Conservation (phyloP, 2,888 invertebrate genomes). For the Zootermopsis nevadensis region DNA sequence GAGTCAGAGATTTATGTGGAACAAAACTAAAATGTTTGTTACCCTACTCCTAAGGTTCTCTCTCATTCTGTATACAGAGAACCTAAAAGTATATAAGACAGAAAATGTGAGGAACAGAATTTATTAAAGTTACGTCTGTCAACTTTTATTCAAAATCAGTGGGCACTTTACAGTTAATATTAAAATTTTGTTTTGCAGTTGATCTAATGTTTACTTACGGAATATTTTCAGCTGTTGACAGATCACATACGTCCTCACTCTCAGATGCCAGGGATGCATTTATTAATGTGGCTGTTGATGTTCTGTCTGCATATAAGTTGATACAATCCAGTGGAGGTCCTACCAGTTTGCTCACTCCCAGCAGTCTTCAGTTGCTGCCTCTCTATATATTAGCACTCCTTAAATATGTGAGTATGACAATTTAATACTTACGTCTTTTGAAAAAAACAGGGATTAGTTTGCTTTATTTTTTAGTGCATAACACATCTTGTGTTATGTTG, state of each 20-base stretch:
- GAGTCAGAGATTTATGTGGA: no score
- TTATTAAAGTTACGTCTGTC: no score
- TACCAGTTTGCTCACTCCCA: constrained; percentile 79
- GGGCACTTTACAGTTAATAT: not conserved
- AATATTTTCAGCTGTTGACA: constrained; percentile 83
- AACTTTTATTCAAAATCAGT: not conserved
- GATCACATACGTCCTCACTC: constrained; percentile 85
- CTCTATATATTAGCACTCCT: constrained; percentile 89
- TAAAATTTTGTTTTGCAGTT: not conserved
- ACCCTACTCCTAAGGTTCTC: no score
- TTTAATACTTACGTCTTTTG: no score
- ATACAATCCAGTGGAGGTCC: constrained; percentile 68
- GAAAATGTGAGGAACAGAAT: no score
- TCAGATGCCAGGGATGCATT: constrained; percentile 96
- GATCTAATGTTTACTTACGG: not conserved
- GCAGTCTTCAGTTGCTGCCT: constrained; percentile 84
- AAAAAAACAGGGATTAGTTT: no score
- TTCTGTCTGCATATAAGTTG: constrained; percentile 79
- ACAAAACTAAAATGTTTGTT: no score
- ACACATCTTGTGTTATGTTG: no score
- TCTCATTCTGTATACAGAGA: no score
- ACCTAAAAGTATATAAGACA: no score
- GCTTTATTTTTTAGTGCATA: no score
- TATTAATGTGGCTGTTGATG: constrained; percentile 94
- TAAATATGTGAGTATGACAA: constrained; percentile 76